Conservation (phyloP, 2,888 invertebrate species). For the Lutraria lutraria region DNA sequence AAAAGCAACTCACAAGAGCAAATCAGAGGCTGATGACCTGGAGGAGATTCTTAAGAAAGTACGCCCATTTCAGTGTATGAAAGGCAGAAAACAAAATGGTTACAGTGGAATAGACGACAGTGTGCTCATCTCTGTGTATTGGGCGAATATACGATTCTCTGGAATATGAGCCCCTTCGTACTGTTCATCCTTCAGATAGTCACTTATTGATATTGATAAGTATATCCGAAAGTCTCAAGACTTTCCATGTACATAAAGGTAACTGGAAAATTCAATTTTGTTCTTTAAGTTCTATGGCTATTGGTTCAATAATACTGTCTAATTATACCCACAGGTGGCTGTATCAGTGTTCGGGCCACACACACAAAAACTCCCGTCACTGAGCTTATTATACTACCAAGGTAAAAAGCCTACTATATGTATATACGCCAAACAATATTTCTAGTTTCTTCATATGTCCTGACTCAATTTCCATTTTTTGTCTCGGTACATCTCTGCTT, state of each 20-base stretch:
- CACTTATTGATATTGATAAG: not conserved
- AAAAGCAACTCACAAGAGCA: no score
- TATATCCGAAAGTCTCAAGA: not conserved
- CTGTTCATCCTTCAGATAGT: not conserved
- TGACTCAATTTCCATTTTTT: no score
- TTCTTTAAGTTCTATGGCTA: not conserved
- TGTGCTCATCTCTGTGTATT: constrained; percentile 35
- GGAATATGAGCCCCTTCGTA: constrained; percentile 33
- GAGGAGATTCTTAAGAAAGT: no score
- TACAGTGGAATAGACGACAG: not conserved
- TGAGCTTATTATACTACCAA: no score
- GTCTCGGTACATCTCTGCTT: no score
- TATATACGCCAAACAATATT: no score
- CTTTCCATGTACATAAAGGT: not conserved
- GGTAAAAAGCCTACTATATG: no score
- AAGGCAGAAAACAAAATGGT: not conserved
- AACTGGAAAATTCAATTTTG: not conserved
- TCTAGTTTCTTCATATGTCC: no score
- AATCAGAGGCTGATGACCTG: no score
- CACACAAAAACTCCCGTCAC: no score
- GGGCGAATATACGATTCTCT: constrained; percentile 59
- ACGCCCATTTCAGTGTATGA: not conserved
- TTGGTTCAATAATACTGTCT: not conserved
- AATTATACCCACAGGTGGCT: not conserved
- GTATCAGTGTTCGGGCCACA: no score